These are phyloP conservation scores for Pseudomyrmex flavicornis DNA, from an alignment of 1,140 invertebrate genomes.

Conservation along the genomic window DNA sequence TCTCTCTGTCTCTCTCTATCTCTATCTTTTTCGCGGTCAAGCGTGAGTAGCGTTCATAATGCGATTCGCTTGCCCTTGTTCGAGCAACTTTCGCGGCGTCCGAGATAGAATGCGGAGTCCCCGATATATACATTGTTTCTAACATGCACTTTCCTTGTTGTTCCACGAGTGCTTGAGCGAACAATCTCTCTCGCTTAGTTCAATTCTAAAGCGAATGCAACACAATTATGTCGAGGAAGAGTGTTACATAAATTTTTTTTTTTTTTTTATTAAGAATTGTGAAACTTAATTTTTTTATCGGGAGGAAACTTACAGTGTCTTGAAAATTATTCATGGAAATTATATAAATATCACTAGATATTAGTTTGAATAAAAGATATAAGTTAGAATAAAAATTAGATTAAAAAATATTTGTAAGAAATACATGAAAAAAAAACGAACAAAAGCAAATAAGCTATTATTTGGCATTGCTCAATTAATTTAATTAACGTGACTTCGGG, in stretches of 20 bases:
- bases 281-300: too few relatives aligned
- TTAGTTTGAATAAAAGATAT: background rate
- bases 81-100: slow-evolving; percentile 5
- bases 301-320: background rate
- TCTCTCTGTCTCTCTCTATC: too few relatives aligned
- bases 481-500: background rate
- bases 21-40: background rate
- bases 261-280: too few relatives aligned
- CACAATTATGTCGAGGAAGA: too few relatives aligned
- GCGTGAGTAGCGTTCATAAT: slow-evolving; percentile 45
- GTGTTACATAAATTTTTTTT: too few relatives aligned
- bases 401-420: background rate
- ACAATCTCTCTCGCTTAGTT: background rate
- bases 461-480: background rate
- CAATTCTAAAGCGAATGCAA: background rate
- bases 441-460: background rate
- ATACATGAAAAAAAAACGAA: background rate
- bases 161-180: background rate
- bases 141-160: background rate
- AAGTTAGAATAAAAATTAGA: background rate
- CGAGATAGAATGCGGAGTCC: background rate
- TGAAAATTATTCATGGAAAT: background rate
- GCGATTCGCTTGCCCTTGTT: slow-evolving; percentile 17
- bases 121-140: slow-evolving; percentile 12
- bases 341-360: background rate